Base-by-base conservation (phyloP, 2,113 vertebrate species). In the Neodon shergylaensis region DNA sequence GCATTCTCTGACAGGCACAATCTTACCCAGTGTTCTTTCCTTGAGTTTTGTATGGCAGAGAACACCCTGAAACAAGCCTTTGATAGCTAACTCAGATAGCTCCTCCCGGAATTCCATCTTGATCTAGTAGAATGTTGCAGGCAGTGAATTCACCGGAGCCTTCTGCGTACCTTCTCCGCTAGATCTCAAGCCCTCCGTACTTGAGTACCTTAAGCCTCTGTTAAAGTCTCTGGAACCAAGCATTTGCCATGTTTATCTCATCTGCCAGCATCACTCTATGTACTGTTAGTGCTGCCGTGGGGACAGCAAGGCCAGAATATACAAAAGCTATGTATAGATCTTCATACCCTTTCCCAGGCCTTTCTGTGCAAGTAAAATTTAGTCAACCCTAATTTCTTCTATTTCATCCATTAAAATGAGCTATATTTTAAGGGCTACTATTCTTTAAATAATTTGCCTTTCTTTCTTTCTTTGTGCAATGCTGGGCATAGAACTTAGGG, bases 1-100 rank as follows among this genome's bases (percentile, higher is more conserved):
- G 94, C 97, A 88, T 95, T 96, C 96, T 98, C 97, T 93, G 92
- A 94, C 88, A 91, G 97, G 92, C 94, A 92, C 76, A 97, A 94
- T 91, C 94, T 96, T 97, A 94, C 94, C 95, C 95, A 98, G 92
- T 94, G 98, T 98, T 72, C 93, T 96, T 97, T 96, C 97, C 94
- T 78, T 95, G 96, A 96, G 79, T 93, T 97, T 81, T 87, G 2
- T 58, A 91, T 86, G 70, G 44, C 42, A 68, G 70, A 92, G 7
- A 39, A 44, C 61, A 61, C 39, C 17, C 76, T 54, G 28, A 92
- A 83, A 47, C 54, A 90, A 92, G 72, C 26, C 77, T 65, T 33
- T 28, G 39, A 36, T 81, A 68, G 47, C 44, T 76, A 61, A 70
- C 65, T 88, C 47, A 58, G n/a, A 49, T 42, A 26, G 13, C 26